Evolutionary conservation across 2,113 vertebrate species (phyloP).

Genomic region (Morphnarchus princeps): DNA sequence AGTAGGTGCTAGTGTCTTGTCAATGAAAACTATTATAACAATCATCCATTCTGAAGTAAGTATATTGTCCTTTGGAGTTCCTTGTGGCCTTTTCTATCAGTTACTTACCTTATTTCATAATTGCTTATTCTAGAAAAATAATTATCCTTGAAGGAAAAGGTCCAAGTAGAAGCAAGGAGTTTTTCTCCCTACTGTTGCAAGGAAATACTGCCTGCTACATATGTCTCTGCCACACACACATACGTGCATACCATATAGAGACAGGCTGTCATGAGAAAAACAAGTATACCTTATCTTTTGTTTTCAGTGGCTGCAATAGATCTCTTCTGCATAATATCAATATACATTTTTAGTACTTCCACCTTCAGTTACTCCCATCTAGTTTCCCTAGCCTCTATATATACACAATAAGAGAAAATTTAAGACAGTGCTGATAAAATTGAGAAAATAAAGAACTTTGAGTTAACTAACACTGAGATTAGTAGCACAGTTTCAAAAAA

Average conservation of each 20-base stretch:
- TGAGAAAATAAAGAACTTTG: background rate
- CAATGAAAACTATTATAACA: background rate
- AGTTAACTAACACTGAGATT: constrained; percentile 16
- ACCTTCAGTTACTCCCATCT: background rate
- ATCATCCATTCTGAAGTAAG: background rate
- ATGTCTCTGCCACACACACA: background rate
- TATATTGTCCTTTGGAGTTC: background rate
- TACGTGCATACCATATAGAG: background rate
- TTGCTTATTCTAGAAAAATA: background rate
- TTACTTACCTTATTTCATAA: background rate
- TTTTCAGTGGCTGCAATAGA: background rate
- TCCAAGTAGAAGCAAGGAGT: background rate
- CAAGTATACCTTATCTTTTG: background rate
- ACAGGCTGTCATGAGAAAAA: background rate
- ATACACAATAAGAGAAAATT: background rate
- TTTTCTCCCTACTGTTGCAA: background rate
- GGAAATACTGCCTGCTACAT: background rate
- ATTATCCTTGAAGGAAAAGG: background rate
- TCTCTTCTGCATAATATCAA: background rate
- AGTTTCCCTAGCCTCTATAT: background rate
- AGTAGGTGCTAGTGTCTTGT: background rate
- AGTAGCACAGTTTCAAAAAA: constrained; percentile 15
- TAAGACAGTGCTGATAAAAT: background rate
- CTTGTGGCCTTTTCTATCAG: background rate
- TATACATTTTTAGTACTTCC: background rate